Evolutionary conservation across 2,113 vertebrate species (phyloP).

Genomic region (Scatophagus argus): DNA sequence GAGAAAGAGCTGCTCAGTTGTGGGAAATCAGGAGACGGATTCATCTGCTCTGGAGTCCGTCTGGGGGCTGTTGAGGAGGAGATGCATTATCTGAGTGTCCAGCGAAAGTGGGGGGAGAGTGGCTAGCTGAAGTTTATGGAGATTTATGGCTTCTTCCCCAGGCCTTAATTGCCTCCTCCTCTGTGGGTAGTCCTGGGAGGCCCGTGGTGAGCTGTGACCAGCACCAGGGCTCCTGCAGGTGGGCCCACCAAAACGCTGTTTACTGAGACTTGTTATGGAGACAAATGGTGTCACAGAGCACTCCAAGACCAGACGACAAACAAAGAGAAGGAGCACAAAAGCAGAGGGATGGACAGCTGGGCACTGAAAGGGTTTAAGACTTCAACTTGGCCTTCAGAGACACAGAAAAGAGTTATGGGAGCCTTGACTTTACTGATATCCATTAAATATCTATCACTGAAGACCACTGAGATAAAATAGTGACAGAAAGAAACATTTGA

Average conservation of each 20-base stretch:
- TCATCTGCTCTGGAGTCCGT: slow-evolving; percentile 44
- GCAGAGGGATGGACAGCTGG: slow-evolving; percentile 56
- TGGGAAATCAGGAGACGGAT: slow-evolving; percentile 36
- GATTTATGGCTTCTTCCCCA: slow-evolving; percentile 85
- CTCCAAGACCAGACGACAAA: slow-evolving; percentile 70
- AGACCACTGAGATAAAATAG: slow-evolving; percentile 38
- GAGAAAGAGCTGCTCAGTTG: slow-evolving; percentile 35
- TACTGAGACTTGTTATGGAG: slow-evolving; percentile 82
- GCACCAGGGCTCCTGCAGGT: slow-evolving; percentile 80
- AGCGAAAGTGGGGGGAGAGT: slow-evolving; percentile 73
- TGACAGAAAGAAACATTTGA: slow-evolving; percentile 49
- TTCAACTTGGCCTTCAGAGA: slow-evolving; percentile 82
- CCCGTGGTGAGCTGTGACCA: slow-evolving; percentile 65
- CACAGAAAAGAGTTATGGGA: slow-evolving; percentile 42
- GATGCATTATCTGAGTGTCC: slow-evolving; percentile 74
- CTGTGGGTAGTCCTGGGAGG: slow-evolving; percentile 80
- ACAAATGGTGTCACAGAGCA: slow-evolving; percentile 80
- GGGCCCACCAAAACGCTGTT: slow-evolving; percentile 74
- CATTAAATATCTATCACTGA: slow-evolving; percentile 56
- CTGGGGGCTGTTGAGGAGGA: slow-evolving; percentile 57
- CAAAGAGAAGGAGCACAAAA: slow-evolving; percentile 61
- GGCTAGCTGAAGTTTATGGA: slow-evolving; percentile 85
- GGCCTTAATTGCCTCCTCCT: slow-evolving; percentile 84
- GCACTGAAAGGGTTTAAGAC: slow-evolving; percentile 47
- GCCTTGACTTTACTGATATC: slow-evolving; percentile 42